Conservation (phyloP, 2,888 invertebrate species). For the Dermolepida albohirtum region DNA sequence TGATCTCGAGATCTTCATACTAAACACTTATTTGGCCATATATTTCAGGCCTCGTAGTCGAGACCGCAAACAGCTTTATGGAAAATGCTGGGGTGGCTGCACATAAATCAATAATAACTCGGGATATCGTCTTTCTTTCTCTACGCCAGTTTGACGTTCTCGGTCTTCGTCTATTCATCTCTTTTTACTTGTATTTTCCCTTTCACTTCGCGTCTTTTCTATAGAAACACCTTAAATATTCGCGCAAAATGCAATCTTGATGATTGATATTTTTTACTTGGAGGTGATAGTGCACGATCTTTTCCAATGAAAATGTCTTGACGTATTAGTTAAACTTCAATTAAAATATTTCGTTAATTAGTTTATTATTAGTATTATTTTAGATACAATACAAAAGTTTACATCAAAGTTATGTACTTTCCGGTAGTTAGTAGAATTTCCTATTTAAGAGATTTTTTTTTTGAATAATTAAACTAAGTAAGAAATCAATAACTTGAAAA, state of each 20-base stretch:
- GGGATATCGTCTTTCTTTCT: conserved; percentile 59
- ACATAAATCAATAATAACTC: conserved; percentile 73
- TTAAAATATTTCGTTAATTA: too few relatives aligned
- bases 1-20: conserved; percentile 64
- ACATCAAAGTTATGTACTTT: too few relatives aligned
- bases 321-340: too few relatives aligned
- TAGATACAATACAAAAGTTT: too few relatives aligned
- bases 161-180: conserved; percentile 41
- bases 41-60: conserved; percentile 63
- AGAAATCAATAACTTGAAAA: too few relatives aligned
- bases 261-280: conserved; percentile 30
- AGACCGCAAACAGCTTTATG: conserved; percentile 67
- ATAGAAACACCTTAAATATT: conserved; percentile 35
- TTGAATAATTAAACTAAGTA: too few relatives aligned
- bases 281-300: neutral
- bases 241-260: conserved; percentile 34
- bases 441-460: too few relatives aligned
- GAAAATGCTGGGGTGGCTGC: conserved; percentile 67
- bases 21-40: conserved; percentile 67
- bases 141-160: conserved; percentile 57
- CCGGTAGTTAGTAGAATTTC: too few relatives aligned
- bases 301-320: neutral
- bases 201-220: conserved; percentile 36
- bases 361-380: too few relatives aligned
- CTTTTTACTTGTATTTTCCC: conserved; percentile 44